Conservation (phyloP, 2,888 invertebrate genomes). For the Noctua fimbriata region DNA sequence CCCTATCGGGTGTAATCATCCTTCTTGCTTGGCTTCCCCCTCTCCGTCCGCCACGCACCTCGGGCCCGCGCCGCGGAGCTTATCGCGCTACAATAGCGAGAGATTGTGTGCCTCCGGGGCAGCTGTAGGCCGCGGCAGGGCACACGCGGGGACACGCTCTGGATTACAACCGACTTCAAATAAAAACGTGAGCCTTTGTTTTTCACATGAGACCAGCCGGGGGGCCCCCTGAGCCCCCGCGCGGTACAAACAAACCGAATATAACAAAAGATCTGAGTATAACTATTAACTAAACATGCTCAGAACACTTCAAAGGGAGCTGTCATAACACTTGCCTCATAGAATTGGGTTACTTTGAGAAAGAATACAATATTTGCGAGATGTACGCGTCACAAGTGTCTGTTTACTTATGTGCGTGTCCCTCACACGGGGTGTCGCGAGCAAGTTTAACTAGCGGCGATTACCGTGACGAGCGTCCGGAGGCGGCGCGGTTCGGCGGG, state of each 20-base stretch:
- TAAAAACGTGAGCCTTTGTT: constrained; percentile 75
- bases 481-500: neutral
- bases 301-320: constrained; percentile 42
- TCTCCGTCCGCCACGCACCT: constrained; percentile 11
- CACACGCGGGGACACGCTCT: constrained; percentile 46
- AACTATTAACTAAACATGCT: constrained; percentile 53
- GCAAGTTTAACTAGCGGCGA: constrained; percentile 22
- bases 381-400: neutral
- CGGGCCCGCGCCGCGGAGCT: constrained; percentile 58
- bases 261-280: constrained; percentile 46
- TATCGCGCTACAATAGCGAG: constrained; percentile 70
- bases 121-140: constrained; percentile 13
- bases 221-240: neutral
- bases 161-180: constrained; percentile 75
- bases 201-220: constrained; percentile 56
- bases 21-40: constrained; percentile 46
- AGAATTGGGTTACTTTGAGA: constrained; percentile 8
- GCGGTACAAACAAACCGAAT: constrained; percentile 24
- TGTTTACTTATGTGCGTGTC: neutral
- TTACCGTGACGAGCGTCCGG: constrained; percentile 19
- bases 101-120: constrained; percentile 54
- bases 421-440: neutral
- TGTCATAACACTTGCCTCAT: constrained; percentile 10
- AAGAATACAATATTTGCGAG: constrained; percentile 8
- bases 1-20: constrained; percentile 68